Percentiles rank a stretch among this genome's conserved stretches.
phyloP scores from a whole-genome alignment of 2,113 vertebrate genomes.

The Carollia perspicillata region DNA sequence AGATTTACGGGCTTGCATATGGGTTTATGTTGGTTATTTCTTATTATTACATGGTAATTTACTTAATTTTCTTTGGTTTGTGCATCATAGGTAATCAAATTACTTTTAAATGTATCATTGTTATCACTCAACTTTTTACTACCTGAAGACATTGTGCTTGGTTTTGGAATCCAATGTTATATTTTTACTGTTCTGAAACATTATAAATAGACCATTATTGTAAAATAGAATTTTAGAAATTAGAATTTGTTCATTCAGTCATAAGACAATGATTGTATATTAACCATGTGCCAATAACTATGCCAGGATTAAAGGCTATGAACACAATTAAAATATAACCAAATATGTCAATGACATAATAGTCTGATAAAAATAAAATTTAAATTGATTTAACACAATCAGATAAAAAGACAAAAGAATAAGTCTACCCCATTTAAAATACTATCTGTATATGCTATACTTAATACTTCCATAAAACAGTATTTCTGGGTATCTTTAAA shows the following conservation, averaged over 20 bases:
- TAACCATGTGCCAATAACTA: background rate
- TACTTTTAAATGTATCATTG: background rate
- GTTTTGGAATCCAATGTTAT: background rate
- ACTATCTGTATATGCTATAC: background rate
- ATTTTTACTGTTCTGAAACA: background rate
- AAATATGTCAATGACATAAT: background rate
- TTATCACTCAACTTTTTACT: background rate
- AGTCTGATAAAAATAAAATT: background rate
- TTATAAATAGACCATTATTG: background rate
- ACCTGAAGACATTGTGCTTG: background rate
- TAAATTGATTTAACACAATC: background rate
- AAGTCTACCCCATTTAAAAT: background rate
- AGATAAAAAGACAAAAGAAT: background rate
- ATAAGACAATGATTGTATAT: background rate
- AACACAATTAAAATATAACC: background rate
- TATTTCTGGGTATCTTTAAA: background rate
- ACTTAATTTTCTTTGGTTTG: background rate
- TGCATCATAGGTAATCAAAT: background rate
- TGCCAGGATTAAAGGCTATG: background rate
- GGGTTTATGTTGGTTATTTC: background rate
- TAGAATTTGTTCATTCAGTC: background rate
- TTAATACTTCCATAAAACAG: background rate
- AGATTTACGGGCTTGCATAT: background rate
- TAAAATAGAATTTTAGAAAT: background rate
- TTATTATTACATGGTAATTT: background rate